Evolutionary conservation across 2,797 vertebrate species (phyloP).

Genomic region (Sciaenops ocellatus): DNA sequence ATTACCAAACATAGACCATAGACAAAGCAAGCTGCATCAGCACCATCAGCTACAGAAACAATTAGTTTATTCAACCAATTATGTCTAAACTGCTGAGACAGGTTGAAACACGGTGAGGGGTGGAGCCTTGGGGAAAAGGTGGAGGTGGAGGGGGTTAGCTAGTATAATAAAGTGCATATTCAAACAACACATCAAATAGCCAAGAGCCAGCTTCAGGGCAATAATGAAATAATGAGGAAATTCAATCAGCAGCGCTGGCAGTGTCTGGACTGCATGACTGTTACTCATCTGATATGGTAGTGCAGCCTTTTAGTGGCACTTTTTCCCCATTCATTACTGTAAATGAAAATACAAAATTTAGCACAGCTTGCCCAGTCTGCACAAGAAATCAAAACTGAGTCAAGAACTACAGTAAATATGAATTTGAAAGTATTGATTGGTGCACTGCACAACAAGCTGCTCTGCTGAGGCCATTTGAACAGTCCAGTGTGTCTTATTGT

Average conservation of each 20-base stretch:
- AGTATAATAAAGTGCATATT: constrained; percentile 65
- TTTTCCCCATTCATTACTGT: constrained; percentile 22
- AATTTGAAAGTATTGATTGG: constrained; percentile 47
- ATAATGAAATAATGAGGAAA: constrained; percentile 75
- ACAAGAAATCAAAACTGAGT: constrained; percentile 24
- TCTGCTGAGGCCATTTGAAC: constrained; percentile 41
- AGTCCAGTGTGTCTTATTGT: constrained; percentile 37
- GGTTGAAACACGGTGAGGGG: constrained; percentile 40
- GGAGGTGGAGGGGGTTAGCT: constrained; percentile 39
- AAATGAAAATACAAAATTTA: constrained; percentile 36
- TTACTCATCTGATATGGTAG: constrained; percentile 38
- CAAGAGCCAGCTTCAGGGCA: constrained; percentile 64
- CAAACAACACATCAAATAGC: constrained; percentile 53
- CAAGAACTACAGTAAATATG: constrained; percentile 46
- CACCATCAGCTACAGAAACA: constrained; percentile 43
- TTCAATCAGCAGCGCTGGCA: constrained; percentile 65
- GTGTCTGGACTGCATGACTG: constrained; percentile 50
- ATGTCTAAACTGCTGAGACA: constrained; percentile 65
- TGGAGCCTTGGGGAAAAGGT: constrained; percentile 36
- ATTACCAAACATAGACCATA: constrained; percentile 16
- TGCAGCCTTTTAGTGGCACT: constrained; percentile 19
- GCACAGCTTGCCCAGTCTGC: neutral
- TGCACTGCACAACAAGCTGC: constrained; percentile 24
- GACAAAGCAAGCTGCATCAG: constrained; percentile 40
- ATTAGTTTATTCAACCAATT: constrained; percentile 64